Evolutionary conservation across 2,888 invertebrate genomes (phyloP).

Genomic region (Oxyteleia sp.): DNA sequence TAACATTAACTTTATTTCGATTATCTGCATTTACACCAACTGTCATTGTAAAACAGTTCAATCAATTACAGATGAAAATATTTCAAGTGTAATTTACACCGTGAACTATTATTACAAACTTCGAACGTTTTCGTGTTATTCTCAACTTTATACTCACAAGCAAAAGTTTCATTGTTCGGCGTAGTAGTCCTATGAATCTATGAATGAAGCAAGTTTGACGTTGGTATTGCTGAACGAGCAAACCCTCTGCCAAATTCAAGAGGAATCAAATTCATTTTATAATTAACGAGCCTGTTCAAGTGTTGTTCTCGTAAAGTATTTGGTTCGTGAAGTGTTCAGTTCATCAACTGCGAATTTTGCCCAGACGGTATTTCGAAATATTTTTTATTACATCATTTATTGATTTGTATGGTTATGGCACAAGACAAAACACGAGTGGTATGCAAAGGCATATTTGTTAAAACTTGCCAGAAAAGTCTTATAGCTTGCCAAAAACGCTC

Average conservation of each 20-base stretch:
- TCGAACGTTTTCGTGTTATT: conserved; percentile 52
- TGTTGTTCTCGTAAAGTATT: conserved; percentile 27
- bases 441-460: not conserved
- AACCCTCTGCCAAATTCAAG: conserved; percentile 39
- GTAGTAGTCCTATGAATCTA: conserved; percentile 41
- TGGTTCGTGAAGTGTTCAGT: not conserved
- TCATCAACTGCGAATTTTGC: not conserved
- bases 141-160: conserved; percentile 43
- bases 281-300: conserved; percentile 30
- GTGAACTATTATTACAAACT: conserved; percentile 40
- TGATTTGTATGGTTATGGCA: not conserved
- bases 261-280: conserved; percentile 37
- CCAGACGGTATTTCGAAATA: not conserved
- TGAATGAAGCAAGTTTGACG: conserved; percentile 53
- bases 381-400: not conserved
- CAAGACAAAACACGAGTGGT: not conserved
- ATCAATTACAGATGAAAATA: conserved; percentile 42
- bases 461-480: no score
- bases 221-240: conserved; percentile 45
- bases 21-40: not conserved
- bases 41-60: conserved; percentile 10
- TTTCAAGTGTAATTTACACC: conserved; percentile 36
- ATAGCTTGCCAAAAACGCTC: not conserved
- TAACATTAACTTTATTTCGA: not conserved
- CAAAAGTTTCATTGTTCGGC: conserved; percentile 43